Base-by-base conservation (phyloP, 2,888 invertebrate species). In the Trimorus sp. region DNA sequence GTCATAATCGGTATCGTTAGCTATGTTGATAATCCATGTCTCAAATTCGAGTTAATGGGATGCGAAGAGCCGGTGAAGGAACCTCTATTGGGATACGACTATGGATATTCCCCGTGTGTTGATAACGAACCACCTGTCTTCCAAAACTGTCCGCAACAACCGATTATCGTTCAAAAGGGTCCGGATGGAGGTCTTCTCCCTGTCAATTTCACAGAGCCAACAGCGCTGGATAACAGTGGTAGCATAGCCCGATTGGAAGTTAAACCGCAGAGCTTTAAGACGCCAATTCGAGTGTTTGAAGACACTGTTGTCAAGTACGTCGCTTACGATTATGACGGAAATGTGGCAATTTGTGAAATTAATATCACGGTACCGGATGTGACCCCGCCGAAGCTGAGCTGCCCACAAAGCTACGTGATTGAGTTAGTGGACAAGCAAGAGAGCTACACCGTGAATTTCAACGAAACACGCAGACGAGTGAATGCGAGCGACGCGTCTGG, bases 71-170 rank as follows among this genome's bases (percentile, higher is more conserved):
- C 97, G 0, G 94, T 94, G 65, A 92, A 93, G 37, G 97, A 97
- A 87, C 97, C 97, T 3, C 92, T 97, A n/a, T 92, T 98, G 49
- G 98, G 98, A 74, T 98, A 97, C 89, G 97, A 98, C 90, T 97
- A 97, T 86, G 98, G 97, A 81, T 98, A 96, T 91, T 98, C 98
- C 0, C 96, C 98, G 0, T 98, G 98, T 92, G 98, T 98, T 86
- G 97, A 99, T 91, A 98, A 98, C 88, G 98, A 98, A 89, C 98
- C 98, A 4, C 99, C 98, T 37, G 96, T 97, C 8, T 99, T 99
- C 94, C 97, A 97, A 92, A 98, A 98, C 89, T 99, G 98, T 87
- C 99, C 98, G 6, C 97, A 97, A 88, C 97, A 97, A 88, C 97
- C 98, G 8, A 96, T 98, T 63, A 93, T 97, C 37, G 98, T 98